Base-by-base conservation (phyloP, 2,888 invertebrate species). In the Boloria euphrosyne region DNA sequence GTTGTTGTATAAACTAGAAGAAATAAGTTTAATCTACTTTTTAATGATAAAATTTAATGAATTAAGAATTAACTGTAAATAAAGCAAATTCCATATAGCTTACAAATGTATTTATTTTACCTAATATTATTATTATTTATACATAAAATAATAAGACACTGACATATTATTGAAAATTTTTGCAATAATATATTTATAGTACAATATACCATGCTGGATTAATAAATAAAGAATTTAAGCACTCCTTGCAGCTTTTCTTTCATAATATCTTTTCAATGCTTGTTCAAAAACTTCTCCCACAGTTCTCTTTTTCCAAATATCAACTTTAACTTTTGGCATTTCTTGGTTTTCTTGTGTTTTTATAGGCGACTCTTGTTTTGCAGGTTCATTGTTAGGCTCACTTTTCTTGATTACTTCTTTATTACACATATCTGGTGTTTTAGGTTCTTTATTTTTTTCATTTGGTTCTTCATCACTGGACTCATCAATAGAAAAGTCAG, bases 261-360 rank as follows among this genome's bases (percentile, higher is more conserved):
- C 94, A 80, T 95, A 95, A 85, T 96, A 97, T 77, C 96, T 93
- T 76, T 95, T 93, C 43, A 96, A 83, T 16, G 97, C 97, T 66
- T 94, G 95, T 66, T 96, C 95, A 84, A 95, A 96, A 3, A 94
- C 93, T 59, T 93, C 93, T 7, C 96, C 97, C 16, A 97, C 94
- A 38, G 97, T 97, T 75, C 97, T 93, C 79, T 97, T 97, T 77
- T 95, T 94, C 96, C 97, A 97, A 77, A 97, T 95, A 79, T 95
- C 94, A 68, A 94, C 87, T 89, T 95, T 95, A 13, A 91, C 89
- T 78, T 89, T 87, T n/a, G 80, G 76, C 58, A 74, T 75, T 55
- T 68, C 70, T 54, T 69, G 71, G 38, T 75, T 75, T 55, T 68
- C 70, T 54, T 69, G 71, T 38, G 54, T 59, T 62, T 59, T n/a